Percentiles rank a stretch among this genome's conserved stretches.
These are phyloP conservation scores for Gymnocephalus cernua DNA, from an alignment of 2,113 vertebrate genomes.

Conservation along the genomic window DNA sequence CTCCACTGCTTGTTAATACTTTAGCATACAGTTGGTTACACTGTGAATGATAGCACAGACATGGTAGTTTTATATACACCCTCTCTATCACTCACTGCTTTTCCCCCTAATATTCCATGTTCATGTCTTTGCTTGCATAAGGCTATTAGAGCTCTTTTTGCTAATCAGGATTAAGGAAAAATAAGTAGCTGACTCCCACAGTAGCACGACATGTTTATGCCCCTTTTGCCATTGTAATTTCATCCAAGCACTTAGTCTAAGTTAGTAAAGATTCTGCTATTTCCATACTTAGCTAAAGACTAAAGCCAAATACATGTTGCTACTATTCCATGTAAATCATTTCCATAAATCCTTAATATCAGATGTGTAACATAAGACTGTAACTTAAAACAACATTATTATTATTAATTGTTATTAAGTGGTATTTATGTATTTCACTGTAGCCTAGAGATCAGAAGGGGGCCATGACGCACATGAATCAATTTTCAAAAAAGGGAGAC, in stretches of 20 bases:
- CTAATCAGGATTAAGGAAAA: neutral
- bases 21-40: neutral
- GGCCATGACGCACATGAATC: no score
- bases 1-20: neutral
- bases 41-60: neutral
- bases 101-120: constrained; percentile 1
- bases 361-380: no score
- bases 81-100: neutral
- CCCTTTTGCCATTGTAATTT: neutral
- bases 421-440: neutral
- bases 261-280: neutral
- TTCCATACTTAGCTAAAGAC: neutral
- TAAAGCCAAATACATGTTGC: no score
- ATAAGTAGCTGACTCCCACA: neutral
- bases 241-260: neutral
- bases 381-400: no score
- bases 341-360: no score
- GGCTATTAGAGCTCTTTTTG: neutral
- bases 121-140: constrained; percentile 7
- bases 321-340: no score
- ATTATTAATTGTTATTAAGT: neutral
- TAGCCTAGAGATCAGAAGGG: neutral
- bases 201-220: neutral
- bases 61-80: neutral
- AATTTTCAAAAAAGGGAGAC: no score